Conservation (phyloP, 2,888 invertebrate species). For the Plutella xylostella region DNA sequence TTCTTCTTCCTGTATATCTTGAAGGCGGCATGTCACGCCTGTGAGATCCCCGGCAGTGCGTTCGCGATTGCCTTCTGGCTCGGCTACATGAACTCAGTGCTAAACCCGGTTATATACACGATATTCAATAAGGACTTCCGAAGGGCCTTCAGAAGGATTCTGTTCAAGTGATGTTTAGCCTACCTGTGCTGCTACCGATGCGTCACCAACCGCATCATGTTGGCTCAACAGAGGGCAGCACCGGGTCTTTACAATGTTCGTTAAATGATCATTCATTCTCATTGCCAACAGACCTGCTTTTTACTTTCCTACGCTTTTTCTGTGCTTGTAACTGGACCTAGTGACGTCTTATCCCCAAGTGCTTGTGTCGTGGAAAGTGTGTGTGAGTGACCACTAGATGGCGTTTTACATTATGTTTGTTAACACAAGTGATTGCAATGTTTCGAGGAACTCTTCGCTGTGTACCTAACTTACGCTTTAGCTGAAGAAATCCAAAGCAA, state of each 20-base stretch:
- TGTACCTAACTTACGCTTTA: too few species aligned
- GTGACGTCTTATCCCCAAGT: too few species aligned
- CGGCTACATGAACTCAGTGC: constrained; percentile 96
- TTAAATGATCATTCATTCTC: constrained; percentile 3
- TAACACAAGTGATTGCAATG: too few species aligned
- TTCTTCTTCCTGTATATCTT: constrained; percentile 96
- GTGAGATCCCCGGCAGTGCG: constrained; percentile 83
- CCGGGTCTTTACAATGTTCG: constrained; percentile 21
- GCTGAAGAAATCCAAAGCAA: too few species aligned
- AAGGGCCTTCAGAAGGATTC: constrained; percentile 92
- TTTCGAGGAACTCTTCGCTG: too few species aligned
- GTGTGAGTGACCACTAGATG: too few species aligned
- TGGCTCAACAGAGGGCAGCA: constrained; percentile 73
- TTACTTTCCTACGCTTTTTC: neutral
- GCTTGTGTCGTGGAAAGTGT: too few species aligned
- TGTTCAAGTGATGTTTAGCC: constrained; percentile 94
- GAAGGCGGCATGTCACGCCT: constrained; percentile 79
- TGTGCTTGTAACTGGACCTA: neutral
- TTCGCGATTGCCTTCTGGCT: constrained; percentile 97
- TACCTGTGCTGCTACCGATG: constrained; percentile 86
- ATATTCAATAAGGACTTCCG: constrained; percentile 98
- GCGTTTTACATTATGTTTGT: too few species aligned
- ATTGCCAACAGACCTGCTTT: neutral
- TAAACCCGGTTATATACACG: constrained; percentile 96
- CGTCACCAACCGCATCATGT: constrained; percentile 72